These are phyloP conservation scores for Varanus salvator DNA, from an alignment of 2,113 vertebrate species.

Conservation along the genomic window DNA sequence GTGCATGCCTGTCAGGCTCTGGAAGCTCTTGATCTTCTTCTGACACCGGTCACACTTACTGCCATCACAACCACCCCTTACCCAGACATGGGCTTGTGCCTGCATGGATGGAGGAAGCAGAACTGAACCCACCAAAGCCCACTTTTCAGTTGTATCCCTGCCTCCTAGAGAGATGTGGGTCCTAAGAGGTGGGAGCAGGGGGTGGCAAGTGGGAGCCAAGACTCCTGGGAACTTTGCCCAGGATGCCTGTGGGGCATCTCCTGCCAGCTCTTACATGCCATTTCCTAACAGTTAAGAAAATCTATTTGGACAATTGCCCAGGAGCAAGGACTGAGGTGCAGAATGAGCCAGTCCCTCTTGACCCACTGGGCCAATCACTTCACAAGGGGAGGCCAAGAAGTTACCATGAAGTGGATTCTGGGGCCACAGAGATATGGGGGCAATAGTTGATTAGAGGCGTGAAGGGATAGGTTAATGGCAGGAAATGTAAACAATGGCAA, in stretches of 20 bases:
- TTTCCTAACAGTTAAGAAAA: background rate
- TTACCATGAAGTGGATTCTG: background rate
- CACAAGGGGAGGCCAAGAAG: background rate
- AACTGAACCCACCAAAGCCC: background rate
- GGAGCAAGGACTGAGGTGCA: background rate
- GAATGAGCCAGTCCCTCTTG: no score
- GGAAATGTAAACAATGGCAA: background rate
- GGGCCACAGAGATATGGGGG: background rate
- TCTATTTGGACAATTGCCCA: background rate
- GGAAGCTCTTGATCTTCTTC: conserved; percentile 87
- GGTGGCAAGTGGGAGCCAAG: background rate
- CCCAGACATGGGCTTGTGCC: conserved; percentile 86
- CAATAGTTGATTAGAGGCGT: background rate
- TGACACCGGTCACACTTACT: conserved; percentile 87
- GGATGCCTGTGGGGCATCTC: background rate
- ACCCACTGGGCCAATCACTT: background rate
- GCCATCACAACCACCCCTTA: conserved; percentile 83
- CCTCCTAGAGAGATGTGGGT: background rate
- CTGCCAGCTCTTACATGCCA: background rate
- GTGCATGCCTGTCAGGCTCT: conserved; percentile 82
- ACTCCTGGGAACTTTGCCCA: background rate
- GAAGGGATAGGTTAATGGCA: background rate
- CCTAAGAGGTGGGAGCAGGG: background rate
- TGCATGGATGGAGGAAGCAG: conserved; percentile 49
- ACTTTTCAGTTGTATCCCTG: background rate